A percentile compares a stretch with the other conserved stretches of the same genome.
Conservation (phyloP, 2,888 invertebrate species). For the Temnothorax rugatulus region DNA sequence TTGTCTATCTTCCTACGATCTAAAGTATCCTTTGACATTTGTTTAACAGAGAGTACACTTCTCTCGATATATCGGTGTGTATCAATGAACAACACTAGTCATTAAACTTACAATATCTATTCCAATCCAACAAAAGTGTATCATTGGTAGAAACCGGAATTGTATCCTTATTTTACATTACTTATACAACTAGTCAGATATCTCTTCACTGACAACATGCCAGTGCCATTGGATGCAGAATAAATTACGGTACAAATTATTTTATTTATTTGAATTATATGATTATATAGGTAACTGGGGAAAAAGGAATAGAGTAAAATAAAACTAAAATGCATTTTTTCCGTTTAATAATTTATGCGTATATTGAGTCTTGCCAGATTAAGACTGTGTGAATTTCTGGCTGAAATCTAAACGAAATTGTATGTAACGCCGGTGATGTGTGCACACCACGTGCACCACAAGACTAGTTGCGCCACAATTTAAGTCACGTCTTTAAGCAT, state of each 20-base stretch:
- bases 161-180: neutral
- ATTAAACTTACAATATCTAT: neutral
- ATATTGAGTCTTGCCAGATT: neutral
- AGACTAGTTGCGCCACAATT: conserved; percentile 22
- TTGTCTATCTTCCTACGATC: conserved; percentile 11
- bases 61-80: neutral
- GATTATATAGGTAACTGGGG: neutral
- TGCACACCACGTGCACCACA: neutral
- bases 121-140: neutral
- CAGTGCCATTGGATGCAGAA: neutral
- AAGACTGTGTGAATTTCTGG: neutral
- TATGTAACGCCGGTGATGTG: neutral
- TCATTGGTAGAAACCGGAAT: neutral
- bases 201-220: neutral
- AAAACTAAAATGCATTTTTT: neutral
- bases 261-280: neutral
- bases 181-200: neutral
- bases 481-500: conserved; percentile 16
- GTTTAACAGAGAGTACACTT: neutral
- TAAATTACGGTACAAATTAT: neutral
- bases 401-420: conserved; percentile 7
- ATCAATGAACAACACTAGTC: conserved; percentile 17
- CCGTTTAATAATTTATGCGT: neutral
- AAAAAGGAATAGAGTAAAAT: neutral
- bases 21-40: conserved; percentile 17